A percentile compares a stretch with the other conserved stretches of the same genome.
These are phyloP conservation scores for Notiomystis cincta DNA, from an alignment of 2,113 vertebrate genomes.

Conservation along the genomic window DNA sequence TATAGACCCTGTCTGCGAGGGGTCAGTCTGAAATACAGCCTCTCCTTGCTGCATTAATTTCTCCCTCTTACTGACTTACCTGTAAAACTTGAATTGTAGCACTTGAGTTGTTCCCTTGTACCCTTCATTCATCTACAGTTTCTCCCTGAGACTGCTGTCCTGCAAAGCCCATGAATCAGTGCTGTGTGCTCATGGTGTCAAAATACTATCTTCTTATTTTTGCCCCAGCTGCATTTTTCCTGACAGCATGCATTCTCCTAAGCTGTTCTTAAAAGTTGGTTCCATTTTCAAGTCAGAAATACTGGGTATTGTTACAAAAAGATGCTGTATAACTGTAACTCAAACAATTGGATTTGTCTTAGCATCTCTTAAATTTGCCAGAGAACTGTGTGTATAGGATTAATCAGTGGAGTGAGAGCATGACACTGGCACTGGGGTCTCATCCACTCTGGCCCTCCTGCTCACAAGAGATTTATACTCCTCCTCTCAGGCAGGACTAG, in stretches of 20 bases:
- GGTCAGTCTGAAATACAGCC: background rate
- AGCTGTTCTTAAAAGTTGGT: background rate
- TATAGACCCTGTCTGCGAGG: background rate
- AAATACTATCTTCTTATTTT: background rate
- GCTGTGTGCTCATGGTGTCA: background rate
- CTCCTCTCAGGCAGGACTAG: background rate
- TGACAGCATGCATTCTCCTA: background rate
- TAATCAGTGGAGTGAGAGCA: background rate
- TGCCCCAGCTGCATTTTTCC: background rate
- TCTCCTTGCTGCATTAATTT: background rate
- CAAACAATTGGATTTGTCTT: background rate
- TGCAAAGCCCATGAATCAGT: background rate
- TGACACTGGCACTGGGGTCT: background rate
- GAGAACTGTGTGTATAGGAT: background rate
- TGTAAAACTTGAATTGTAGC: background rate
- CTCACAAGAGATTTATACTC: background rate
- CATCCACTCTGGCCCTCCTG: fast-evolving
- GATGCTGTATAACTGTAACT: background rate
- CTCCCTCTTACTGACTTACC: background rate
- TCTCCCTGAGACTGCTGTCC: background rate
- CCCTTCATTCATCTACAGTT: background rate
- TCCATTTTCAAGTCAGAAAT: background rate
- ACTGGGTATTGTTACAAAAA: background rate
- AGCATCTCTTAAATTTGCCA: background rate
- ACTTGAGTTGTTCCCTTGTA: background rate